Evolutionary conservation across 1,140 invertebrate species (phyloP).

Genomic region (Bombus superbus): DNA sequence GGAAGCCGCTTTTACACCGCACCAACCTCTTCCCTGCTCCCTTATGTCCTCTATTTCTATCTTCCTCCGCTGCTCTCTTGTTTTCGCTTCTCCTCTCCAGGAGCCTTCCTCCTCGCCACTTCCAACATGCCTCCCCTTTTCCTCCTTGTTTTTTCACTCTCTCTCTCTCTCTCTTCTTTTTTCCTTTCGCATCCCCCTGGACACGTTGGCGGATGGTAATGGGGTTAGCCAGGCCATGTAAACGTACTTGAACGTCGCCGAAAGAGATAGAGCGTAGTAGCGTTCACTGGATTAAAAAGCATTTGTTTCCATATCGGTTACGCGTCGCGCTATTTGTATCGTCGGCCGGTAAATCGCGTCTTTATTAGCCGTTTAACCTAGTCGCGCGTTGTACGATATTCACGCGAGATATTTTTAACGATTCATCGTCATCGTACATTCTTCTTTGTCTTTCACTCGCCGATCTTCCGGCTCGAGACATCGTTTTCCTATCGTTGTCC

Average conservation of each 20-base stretch:
- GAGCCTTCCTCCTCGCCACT: too few relatives aligned
- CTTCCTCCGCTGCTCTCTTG: not conserved
- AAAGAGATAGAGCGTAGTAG: constrained; percentile 19
- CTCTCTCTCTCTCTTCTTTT: not conserved
- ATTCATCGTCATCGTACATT: not conserved
- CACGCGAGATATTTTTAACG: not conserved
- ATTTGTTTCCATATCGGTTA: constrained; percentile 57
- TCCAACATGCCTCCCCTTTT: not conserved
- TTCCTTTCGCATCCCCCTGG: constrained; percentile 50
- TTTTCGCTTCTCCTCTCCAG: not conserved
- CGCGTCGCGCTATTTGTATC: constrained; percentile 25
- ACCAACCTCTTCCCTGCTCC: constrained; percentile 21
- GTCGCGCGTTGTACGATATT: not conserved
- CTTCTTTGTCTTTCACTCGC: too few relatives aligned
- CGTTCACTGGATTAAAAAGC: constrained; percentile 54
- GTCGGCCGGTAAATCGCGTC: not conserved
- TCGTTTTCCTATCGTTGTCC: not conserved
- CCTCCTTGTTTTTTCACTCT: not conserved
- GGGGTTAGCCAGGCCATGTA: constrained; percentile 59
- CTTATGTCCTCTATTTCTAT: not conserved
- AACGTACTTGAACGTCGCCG: constrained; percentile 49
- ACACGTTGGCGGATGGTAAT: constrained; percentile 58
- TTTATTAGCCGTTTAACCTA: constrained; percentile 30
- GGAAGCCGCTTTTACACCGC: constrained; percentile 65
- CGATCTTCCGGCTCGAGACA: not conserved